Percentiles rank a stretch among this genome's conserved stretches.
Conservation (phyloP, 1,140 invertebrate species). For the Drosophila elegans region DNA sequence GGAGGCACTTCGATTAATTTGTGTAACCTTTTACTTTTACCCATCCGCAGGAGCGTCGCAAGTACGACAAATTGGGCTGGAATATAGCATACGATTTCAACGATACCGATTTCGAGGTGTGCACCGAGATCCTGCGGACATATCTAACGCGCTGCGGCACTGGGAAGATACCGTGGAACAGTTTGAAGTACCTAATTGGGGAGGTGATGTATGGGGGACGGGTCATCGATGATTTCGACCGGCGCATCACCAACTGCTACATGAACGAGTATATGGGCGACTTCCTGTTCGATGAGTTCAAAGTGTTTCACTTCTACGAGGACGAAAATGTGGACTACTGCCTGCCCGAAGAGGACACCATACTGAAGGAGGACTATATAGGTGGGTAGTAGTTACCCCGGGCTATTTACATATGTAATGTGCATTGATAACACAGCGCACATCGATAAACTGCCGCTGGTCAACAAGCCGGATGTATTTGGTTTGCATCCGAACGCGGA, state of each 20-base stretch:
- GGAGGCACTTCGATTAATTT: conserved; percentile 59
- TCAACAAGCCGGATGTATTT: conserved; percentile 94
- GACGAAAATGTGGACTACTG: conserved; percentile 91
- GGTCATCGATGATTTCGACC: conserved; percentile 95
- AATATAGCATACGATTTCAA: conserved; percentile 97
- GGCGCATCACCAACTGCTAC: conserved; percentile 93
- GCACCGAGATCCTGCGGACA: conserved; percentile 92
- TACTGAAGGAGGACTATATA: conserved; percentile 89
- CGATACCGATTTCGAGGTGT: conserved; percentile 95
- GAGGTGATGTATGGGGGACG: conserved; percentile 97
- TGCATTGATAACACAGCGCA: conserved; percentile 76
- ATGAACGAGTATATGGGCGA: conserved; percentile 98
- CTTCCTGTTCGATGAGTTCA: conserved; percentile 95
- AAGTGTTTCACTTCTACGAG: conserved; percentile 94
- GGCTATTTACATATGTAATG: conserved; percentile 65
- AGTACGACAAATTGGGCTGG: conserved; percentile 97
- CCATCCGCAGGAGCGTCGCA: conserved; percentile 90
- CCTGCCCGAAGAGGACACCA: conserved; percentile 89
- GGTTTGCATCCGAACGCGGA: conserved; percentile 96
- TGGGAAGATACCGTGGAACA: conserved; percentile 92
- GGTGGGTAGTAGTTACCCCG: conserved; percentile 77
- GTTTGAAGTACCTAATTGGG: conserved; percentile 95
- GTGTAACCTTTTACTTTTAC: conserved; percentile 18
- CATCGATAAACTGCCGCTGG: conserved; percentile 90
- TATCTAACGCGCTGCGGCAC: conserved; percentile 90